Conservation (phyloP, 2,888 invertebrate genomes). For the Xylota sylvarum region DNA sequence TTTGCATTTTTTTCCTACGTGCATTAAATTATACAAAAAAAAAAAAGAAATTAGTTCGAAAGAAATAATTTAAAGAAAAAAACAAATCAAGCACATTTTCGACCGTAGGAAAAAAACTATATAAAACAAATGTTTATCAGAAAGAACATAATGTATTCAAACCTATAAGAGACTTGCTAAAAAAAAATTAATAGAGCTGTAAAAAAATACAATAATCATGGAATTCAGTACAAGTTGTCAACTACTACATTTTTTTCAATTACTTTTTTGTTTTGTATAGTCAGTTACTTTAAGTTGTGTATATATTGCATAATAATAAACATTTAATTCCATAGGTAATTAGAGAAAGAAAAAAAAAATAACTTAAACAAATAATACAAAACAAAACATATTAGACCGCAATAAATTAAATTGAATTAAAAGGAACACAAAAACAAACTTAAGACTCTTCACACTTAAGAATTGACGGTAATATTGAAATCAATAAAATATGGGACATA, state of each 20-base stretch:
- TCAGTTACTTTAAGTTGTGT: constrained; percentile 28
- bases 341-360: constrained; percentile 75
- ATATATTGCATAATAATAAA: constrained; percentile 44
- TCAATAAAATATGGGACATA: constrained; percentile 48
- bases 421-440: constrained; percentile 73
- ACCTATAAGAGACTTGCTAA: constrained; percentile 12
- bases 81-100: constrained; percentile 53
- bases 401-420: constrained; percentile 79
- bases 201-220: constrained; percentile 65
- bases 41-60: constrained; percentile 22
- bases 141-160: constrained; percentile 26
- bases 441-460: constrained; percentile 59
- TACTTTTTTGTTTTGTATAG: constrained; percentile 17
- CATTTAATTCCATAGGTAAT: constrained; percentile 56
- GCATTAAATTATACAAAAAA: constrained; percentile 46
- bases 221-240: constrained; percentile 72
- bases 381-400: constrained; percentile 68
- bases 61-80: constrained; percentile 30
- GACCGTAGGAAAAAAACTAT: constrained; percentile 61
- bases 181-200: constrained; percentile 11
- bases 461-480: constrained; percentile 32
- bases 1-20: constrained; percentile 67
- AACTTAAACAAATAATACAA: constrained; percentile 49
- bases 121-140: neutral
- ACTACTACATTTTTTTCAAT: constrained; percentile 8